Percentiles rank a stretch among this genome's conserved stretches.
These are phyloP conservation scores for Orthonyx spaldingii DNA, from an alignment of 2,113 vertebrate genomes.

Conservation along the genomic window DNA sequence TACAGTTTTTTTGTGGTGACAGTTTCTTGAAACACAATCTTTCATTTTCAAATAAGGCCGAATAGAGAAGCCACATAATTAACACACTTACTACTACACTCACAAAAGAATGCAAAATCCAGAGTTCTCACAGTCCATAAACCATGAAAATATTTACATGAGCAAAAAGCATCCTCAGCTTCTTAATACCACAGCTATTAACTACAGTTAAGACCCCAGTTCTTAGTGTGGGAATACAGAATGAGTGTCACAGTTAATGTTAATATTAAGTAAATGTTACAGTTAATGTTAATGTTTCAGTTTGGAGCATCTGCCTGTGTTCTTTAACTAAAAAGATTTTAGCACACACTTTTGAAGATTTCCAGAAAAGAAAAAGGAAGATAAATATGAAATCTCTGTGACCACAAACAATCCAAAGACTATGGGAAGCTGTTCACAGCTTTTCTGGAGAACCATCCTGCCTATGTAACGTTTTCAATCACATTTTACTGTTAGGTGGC, in stretches of 20 bases:
- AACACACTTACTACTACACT: background rate
- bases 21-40: background rate
- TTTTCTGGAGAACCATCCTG: background rate
- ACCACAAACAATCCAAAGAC: background rate
- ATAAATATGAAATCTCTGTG: background rate
- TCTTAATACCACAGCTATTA: background rate
- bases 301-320: background rate
- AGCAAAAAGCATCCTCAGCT: background rate
- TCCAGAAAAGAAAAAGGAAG: background rate
- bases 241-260: background rate
- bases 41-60: background rate
- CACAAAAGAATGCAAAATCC: background rate
- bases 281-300: background rate
- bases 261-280: background rate
- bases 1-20: background rate
- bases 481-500: background rate
- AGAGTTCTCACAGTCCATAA: background rate
- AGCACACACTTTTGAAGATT: background rate
- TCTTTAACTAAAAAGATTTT: background rate
- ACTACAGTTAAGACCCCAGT: background rate
- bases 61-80: background rate
- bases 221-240: background rate
- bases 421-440: background rate
- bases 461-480: background rate
- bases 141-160: background rate